A percentile compares a stretch with the other conserved stretches of the same genome.
These are phyloP conservation scores for Eulemur albifrons DNA, from an alignment of 2,797 vertebrate genomes.

Conservation along the genomic window DNA sequence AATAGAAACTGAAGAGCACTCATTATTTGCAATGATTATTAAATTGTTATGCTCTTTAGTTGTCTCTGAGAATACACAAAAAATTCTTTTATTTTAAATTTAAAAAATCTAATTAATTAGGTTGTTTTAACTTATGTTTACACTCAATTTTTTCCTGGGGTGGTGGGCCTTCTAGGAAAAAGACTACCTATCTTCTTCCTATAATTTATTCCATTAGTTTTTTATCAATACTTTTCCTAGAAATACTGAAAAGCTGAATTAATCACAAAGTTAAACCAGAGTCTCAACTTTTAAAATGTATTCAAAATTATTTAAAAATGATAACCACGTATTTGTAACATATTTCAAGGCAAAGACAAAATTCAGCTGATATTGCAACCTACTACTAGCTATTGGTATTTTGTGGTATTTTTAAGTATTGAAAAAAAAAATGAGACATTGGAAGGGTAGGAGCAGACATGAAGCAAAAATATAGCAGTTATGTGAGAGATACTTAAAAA, in stretches of 20 bases:
- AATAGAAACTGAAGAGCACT: not conserved
- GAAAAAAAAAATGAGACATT: not conserved
- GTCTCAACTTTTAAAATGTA: constrained; percentile 4
- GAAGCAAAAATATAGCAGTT: not conserved
- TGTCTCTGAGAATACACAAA: constrained; percentile 34
- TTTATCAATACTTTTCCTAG: not conserved
- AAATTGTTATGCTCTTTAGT: not conserved
- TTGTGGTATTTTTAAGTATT: not conserved
- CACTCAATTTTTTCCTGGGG: not conserved
- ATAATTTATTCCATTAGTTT: constrained; percentile 9
- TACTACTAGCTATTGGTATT: not conserved
- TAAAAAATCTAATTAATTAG: not conserved
- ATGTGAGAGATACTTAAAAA: not conserved
- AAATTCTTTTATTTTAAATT: not conserved
- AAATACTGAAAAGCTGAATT: constrained; percentile 9
- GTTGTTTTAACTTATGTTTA: not conserved
- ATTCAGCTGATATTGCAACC: not conserved
- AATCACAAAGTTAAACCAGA: not conserved
- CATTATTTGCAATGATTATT: not conserved
- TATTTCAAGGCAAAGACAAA: constrained; percentile 47
- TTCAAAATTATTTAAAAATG: constrained; percentile 52
- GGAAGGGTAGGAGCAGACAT: not conserved
- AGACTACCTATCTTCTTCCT: not conserved
- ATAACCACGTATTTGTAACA: constrained; percentile 49
- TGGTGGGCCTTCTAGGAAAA: not conserved